These are phyloP conservation scores for Otis tarda DNA, from an alignment of 2,113 vertebrate genomes.

Conservation along the genomic window DNA sequence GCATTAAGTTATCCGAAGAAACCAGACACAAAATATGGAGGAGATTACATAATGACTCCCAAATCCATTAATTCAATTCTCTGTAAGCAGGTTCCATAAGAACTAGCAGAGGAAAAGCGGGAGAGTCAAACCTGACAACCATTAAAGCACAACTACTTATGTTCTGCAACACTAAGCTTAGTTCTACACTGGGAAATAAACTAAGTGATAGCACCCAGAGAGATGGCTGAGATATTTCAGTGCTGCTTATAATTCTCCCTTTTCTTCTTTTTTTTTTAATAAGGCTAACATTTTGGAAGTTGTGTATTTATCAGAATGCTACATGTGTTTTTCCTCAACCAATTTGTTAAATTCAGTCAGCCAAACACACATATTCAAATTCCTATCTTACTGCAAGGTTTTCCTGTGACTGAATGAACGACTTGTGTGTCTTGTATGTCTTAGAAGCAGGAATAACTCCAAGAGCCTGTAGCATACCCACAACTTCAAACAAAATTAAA, in stretches of 20 bases:
- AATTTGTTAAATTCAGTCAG: background rate
- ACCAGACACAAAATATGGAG: background rate
- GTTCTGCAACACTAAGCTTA: background rate
- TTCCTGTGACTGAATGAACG: background rate
- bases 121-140: background rate
- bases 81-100: background rate
- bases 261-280: background rate
- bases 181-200: background rate
- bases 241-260: background rate
- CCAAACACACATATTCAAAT: background rate
- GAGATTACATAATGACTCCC: background rate
- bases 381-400: background rate
- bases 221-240: background rate
- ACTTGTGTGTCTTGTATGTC: background rate
- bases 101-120: background rate
- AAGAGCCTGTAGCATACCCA: background rate
- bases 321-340: background rate
- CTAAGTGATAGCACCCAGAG: background rate
- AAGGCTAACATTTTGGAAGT: background rate
- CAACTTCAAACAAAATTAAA: background rate
- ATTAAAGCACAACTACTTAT: background rate
- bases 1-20: background rate
- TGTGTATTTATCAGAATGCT: background rate
- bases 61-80: background rate
- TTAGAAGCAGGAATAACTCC: background rate